Evolutionary conservation across 2,113 vertebrate species (phyloP).

Genomic region (Sylvia atricapilla): DNA sequence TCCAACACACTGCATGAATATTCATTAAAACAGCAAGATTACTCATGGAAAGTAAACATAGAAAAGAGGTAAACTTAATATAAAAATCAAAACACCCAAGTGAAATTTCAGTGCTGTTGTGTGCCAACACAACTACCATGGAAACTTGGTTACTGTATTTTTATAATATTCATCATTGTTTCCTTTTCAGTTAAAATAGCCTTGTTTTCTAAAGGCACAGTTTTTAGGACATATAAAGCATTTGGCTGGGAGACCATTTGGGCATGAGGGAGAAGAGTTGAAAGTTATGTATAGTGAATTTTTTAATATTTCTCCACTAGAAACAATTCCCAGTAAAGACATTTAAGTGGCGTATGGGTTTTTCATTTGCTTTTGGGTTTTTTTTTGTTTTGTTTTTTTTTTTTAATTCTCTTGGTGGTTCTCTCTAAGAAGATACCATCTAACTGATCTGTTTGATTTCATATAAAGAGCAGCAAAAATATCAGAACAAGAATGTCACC

Average conservation of each 20-base stretch:
- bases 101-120: background rate
- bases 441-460: background rate
- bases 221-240: background rate
- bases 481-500: background rate
- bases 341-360: background rate
- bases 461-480: background rate
- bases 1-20: background rate
- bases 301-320: background rate
- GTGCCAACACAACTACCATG: background rate
- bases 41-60: background rate
- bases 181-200: background rate
- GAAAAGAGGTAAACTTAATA: background rate
- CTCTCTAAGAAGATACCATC: background rate
- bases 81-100: background rate
- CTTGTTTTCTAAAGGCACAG: background rate
- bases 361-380: background rate
- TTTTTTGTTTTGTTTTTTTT: background rate
- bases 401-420: background rate
- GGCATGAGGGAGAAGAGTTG: background rate
- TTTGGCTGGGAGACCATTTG: background rate
- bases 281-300: conserved; percentile 22
- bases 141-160: background rate
- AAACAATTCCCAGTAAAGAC: background rate
- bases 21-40: background rate
- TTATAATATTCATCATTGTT: background rate